Percentiles rank a stretch among this genome's conserved stretches.
phyloP scores from a whole-genome alignment of 2,888 invertebrate species.

The Cosmopolites sordidus region DNA sequence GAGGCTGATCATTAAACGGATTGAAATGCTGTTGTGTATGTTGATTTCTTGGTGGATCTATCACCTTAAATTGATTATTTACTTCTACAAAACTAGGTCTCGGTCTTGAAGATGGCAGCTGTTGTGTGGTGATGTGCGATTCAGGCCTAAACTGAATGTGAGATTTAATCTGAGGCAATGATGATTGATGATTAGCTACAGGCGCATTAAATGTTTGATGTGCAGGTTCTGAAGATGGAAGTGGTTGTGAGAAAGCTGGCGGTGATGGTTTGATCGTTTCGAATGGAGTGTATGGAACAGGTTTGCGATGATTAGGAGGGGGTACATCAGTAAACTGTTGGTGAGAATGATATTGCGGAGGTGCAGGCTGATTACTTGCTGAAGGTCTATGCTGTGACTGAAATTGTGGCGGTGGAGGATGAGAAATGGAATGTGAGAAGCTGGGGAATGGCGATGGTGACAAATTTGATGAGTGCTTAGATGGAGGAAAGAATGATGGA shows the following conservation, averaged over 20 bases:
- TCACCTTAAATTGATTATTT: slow-evolving; percentile 25
- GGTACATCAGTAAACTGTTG: slow-evolving; percentile 28
- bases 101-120: slow-evolving; percentile 30
- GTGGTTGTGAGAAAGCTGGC: slow-evolving; percentile 17
- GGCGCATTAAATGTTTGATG: slow-evolving; percentile 19
- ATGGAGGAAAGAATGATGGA: slow-evolving; percentile 41
- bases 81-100: slow-evolving; percentile 26
- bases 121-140: slow-evolving; percentile 48
- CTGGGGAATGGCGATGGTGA: slow-evolving; percentile 36
- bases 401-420: slow-evolving; percentile 26
- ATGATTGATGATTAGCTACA: slow-evolving; percentile 31
- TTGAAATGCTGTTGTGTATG: slow-evolving; percentile 32
- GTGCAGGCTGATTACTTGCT: slow-evolving; percentile 15
- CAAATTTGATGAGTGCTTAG: slow-evolving; percentile 30
- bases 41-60: slow-evolving; percentile 21
- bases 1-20: slow-evolving; percentile 34
- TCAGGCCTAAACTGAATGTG: slow-evolving; percentile 48
- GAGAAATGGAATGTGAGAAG: slow-evolving; percentile 24
- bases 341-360: slow-evolving; percentile 28
- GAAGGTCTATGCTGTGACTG: slow-evolving; percentile 4
- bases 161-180: slow-evolving; percentile 32
- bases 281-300: slow-evolving; percentile 28
- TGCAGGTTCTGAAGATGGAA: slow-evolving; percentile 36
- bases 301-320: slow-evolving; percentile 24
- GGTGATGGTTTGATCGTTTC: slow-evolving; percentile 21